Evolutionary conservation across 64 coral and sea anemone species (phyloP), one percentile per base, ranked within the genome.

Genomic region (Cladopsammia gracilis): DNA sequence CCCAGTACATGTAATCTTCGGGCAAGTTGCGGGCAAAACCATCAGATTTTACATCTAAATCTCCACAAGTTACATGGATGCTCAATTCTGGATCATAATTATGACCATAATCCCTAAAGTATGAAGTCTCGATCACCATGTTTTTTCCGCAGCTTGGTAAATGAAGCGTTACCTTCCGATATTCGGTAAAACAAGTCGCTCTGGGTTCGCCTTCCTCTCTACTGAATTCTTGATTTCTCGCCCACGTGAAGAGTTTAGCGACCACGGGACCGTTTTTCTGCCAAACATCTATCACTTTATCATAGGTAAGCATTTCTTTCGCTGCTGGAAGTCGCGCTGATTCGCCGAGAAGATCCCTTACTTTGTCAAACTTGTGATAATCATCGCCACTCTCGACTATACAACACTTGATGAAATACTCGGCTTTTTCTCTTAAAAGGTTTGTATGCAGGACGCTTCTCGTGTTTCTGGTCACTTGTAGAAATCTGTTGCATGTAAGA

Each of bases 211-310:
- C 94, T 4, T 73, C 64, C 62, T 85, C 56, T 51, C 23, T 26
- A 18, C 45, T 54, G 5, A 19, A 25, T 16, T 76, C 78, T 7
- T 34, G 64, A 79, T 14, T 87, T 82, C 65, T 87, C 1, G 87
- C 70, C 89, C 94, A 95, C 16, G 89, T 87, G 25, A 87, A 95
- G 6, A 95, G 56, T 88, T 91, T 91, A 16, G 89, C 75, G 56
- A 85, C 94, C 19, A 95, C 83, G 18, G 94, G 89, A 10, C 94
- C 94, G 75, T 76, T 87, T 42, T 58, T 79, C 67, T 87, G 19
- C 89, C 94, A 95, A 10, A 82, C 76, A 71, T 88, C 60, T 0
- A 95, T 15, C 20, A 92, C 69, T 73, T 95, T 88, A 7, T 79
- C 76, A 62, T 81, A 86, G 11, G 83, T 65, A 22, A 95, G 20